phyloP scores from a whole-genome alignment of 1,140 invertebrate species.

The Bombyx mori region DNA sequence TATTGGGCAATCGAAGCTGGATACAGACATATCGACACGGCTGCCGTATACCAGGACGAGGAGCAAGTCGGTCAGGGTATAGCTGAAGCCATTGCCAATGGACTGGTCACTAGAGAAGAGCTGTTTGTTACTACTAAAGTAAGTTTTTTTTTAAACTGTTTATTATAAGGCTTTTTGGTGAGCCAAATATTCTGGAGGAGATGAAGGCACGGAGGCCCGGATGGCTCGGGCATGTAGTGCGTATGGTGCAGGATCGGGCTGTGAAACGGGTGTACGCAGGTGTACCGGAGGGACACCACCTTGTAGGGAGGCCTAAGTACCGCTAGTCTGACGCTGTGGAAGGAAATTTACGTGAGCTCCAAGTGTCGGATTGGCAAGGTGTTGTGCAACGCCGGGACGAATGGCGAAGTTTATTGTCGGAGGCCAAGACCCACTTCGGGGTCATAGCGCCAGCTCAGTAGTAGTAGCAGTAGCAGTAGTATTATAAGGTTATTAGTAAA shows the following conservation, averaged over 20 bases:
- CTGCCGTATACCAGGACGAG: conserved; percentile 47
- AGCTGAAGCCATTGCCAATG: conserved; percentile 41
- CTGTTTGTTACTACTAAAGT: conserved; percentile 61
- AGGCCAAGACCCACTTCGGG: no score
- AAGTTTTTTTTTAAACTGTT: background rate
- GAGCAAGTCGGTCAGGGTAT: conserved; percentile 46
- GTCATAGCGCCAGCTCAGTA: no score
- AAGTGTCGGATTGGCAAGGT: no score
- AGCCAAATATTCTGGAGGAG: no score
- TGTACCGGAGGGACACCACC: no score
- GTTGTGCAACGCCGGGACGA: no score
- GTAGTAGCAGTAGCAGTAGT: no score
- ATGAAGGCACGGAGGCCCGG: no score
- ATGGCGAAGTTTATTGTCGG: no score
- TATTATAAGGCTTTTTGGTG: background rate
- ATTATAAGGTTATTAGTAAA: no score
- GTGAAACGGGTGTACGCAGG: background rate
- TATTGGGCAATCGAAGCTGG: conserved; percentile 51
- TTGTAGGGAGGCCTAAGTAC: no score
- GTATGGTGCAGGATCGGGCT: background rate
- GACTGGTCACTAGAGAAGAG: conserved; percentile 46
- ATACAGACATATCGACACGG: conserved; percentile 57
- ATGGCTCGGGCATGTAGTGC: background rate
- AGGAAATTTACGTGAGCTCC: background rate
- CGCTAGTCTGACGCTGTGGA: background rate